Evolutionary conservation across 2,113 vertebrate genomes (phyloP), one percentile per base, ranked within the genome.

Genomic region (Crypturellus undulatus): DNA sequence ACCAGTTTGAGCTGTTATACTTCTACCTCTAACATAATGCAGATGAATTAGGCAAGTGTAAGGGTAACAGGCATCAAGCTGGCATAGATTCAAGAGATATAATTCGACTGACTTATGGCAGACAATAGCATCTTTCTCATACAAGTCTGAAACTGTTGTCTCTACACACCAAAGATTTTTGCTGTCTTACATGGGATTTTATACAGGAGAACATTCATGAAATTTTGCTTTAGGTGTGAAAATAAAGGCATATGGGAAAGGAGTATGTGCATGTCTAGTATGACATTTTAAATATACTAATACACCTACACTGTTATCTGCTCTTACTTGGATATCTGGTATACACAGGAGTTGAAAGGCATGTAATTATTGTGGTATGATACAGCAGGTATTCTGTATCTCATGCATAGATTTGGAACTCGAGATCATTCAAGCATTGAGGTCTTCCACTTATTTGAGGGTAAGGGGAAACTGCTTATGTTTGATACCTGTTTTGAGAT

Each of bases 101-200:
- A 8, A 20, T 36, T 67, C 36, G 10, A 25, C 28, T 26, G 19
- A 8, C 4, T 4, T 2, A 0, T 24, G 36, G 15, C 45, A 80
- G 79, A 34, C 16, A 34, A 5, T 6, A 28, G 18, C 5, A 28
- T 24, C 14, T 2, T 77, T 1, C 67, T 34, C 0, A 0, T 19
- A 7, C 40, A n/a, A 8, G 72, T 49, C 36, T 78, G 68, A 38
- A 2, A 12, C 52, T 36, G 0, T 38, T 43, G 3, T 22, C 36
- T 54, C 69, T 70, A 45, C 16, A 4, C 8, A 36, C 36, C 45
- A 72, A 9, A 87, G 42, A 6, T 20, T 24, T 83, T 56, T 75
- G 54, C 30, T n/a, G 40, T 62, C 60, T 75, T 64, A 40, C 62
- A 59, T 26, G 34, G 30, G 32, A 2, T 45, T 88, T 58, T 34